Evolutionary conservation across 2,888 invertebrate genomes (phyloP), one percentile per base, ranked within the genome.

Genomic region (Cheilosia vulpina): DNA sequence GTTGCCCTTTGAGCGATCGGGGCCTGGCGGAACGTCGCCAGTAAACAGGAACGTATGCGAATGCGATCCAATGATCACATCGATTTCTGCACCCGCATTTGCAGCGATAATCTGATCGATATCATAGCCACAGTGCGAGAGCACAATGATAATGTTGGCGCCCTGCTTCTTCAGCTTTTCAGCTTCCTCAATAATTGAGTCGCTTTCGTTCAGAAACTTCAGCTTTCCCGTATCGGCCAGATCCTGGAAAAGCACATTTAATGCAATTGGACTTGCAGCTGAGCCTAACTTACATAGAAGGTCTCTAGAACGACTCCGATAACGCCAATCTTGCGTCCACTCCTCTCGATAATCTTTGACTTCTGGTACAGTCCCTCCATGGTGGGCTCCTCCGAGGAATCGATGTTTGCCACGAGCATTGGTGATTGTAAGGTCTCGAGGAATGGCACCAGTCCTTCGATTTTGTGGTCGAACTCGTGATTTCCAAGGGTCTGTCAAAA

Each of bases 51-150:
- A 94, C 0, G 96, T 95, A 90, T 98, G 96, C 0, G 96, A 95
- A 90, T 97, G 97, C 0, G 95, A 96, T 5, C 97, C 97, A n/a
- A 98, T 95, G 75, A 98, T 95, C 0, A 97, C 93, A 90, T 97
- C 96, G 68, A 98, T 94, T 41, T 94, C 94, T 0, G 94, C 93
- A 2, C 95, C 94, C 50, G 94, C 94, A 4, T 93, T 92, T 3
- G 90, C 90, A 0, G 97, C 97, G 85, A 97, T 94, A 38, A 92
- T 89, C 93, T 93, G 92, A 88, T 96, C 96, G 21, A 94, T 94
- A 2, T 94, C 94, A 58, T 96, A 93, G 2, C 97, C 97, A 63
- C 96, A 94, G 90, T 98, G 97, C 0, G 97, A 96, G n/a, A 97
- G 92, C 3, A 96, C 96, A 65, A 98, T 94, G 87, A 97, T 96